phyloP scores from a whole-genome alignment of 2,797 vertebrate genomes.

The Pempheris klunzingeri region DNA sequence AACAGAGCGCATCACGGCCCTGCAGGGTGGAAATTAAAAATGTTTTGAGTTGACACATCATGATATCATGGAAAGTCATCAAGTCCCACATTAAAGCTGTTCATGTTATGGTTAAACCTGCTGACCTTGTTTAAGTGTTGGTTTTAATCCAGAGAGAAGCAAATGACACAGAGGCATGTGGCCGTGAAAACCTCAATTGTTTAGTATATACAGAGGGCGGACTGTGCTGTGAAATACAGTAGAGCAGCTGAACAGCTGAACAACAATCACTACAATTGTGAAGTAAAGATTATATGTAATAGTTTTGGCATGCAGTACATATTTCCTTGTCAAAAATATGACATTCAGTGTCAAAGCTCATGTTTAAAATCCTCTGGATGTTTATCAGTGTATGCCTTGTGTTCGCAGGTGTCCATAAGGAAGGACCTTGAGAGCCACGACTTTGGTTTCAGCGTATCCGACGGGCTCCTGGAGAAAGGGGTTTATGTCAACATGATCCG shows the following conservation, averaged over 20 bases:
- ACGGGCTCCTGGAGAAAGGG: constrained; percentile 95
- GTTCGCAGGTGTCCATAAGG: constrained; percentile 88
- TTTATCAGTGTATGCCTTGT: neutral
- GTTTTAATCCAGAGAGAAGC: constrained; percentile 25
- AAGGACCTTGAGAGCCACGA: constrained; percentile 90
- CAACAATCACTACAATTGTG: neutral
- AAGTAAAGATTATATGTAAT: neutral
- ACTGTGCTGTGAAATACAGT: neutral
- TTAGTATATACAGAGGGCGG: constrained; percentile 25
- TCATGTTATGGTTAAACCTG: constrained; percentile 37
- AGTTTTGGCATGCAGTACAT: neutral
- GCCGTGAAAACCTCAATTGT: constrained; percentile 9
- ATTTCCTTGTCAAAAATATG: no score
- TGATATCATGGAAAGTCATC: constrained; percentile 53
- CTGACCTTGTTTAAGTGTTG: constrained; percentile 7
- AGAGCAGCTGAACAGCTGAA: neutral
- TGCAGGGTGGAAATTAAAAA: constrained; percentile 28
- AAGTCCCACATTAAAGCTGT: constrained; percentile 12
- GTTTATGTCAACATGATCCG: constrained; percentile 98
- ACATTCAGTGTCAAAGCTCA: neutral
- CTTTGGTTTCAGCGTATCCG: constrained; percentile 97
- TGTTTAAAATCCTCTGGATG: neutral
- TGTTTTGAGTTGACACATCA: constrained; percentile 64
- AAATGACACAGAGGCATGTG: constrained; percentile 5
- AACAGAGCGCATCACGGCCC: constrained; percentile 9